Evolutionary conservation across 2,888 invertebrate species (phyloP), one percentile per base, ranked within the genome.

Genomic region (Watsonalla binaria): DNA sequence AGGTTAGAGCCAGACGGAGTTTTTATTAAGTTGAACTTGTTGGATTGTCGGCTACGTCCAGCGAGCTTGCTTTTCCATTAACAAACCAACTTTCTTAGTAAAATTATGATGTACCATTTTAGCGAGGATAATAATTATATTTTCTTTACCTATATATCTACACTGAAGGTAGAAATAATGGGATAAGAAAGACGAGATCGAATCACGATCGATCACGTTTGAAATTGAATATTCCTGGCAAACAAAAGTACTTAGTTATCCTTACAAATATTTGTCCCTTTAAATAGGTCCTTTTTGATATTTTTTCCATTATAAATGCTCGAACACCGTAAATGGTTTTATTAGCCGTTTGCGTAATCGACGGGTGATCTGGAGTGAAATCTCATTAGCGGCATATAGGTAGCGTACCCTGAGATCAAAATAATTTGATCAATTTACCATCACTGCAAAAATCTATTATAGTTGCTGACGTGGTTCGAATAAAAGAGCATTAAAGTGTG

Each of bases 151-250:
- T 24, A 35, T 7, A 51, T 42, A 13, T 46, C 15, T 34, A 24
- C 24, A 24, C 4, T 24, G 37, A 42, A 48, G 39, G 15, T 34
- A 47, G 24, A 47, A 51, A 48, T 57, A 59, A 57, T 58, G 59
- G 49, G n/a, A 62, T 58, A 68, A 66, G 61, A 58, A 53, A 56
- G 59, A 55, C 58, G 51, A 56, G 63, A 68, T 66, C 63, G 69
- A 74, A 71, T 61, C 63, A 60, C 61, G 78, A 77, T 78, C 75
- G 73, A 72, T 70, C 76, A 77, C 77, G 76, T 74, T 63, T 65
- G 62, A 60, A 71, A 74, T 75, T 72, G 61, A 68, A 74, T 74
- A 74, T 74, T 68, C 66, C 63, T 59, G 46, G 56, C 59, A 60
- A 60, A 60, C 59, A 59, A n/a, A n/a, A n/a, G n/a, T n/a, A n/a